Evolutionary conservation across 1,140 invertebrate genomes (phyloP).

Genomic region (Leptopilina boulardi): DNA sequence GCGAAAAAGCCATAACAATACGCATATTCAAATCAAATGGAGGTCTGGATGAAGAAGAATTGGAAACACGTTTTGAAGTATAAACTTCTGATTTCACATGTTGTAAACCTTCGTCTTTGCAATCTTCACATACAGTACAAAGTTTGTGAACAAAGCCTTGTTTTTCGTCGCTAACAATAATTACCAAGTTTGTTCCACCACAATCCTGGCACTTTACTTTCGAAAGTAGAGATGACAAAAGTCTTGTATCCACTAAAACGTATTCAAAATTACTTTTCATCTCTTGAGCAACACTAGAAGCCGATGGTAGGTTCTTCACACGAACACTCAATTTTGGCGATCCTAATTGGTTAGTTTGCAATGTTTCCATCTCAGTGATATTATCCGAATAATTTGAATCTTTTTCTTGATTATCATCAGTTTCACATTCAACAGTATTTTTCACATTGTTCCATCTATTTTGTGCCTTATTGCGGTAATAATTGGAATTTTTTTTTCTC

Average conservation of each 20-base stretch:
- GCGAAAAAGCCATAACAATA: slow-evolving; percentile 36
- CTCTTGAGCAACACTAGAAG: neutral
- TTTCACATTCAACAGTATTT: no score
- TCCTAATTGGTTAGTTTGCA: no score
- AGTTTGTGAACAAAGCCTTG: neutral
- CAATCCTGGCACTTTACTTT: neutral
- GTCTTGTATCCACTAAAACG: neutral
- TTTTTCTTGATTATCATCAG: no score
- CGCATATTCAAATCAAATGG: neutral
- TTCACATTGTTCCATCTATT: no score
- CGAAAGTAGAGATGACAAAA: neutral
- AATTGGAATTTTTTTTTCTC: no score
- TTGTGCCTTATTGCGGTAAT: no score
- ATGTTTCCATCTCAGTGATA: no score
- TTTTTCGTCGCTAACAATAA: neutral
- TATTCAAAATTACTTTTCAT: neutral
- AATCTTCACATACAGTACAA: neutral
- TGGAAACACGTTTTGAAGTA: slow-evolving; percentile 38
- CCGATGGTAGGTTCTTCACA: no score
- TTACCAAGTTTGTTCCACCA: neutral
- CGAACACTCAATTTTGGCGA: no score
- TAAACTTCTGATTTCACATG: slow-evolving; percentile 21
- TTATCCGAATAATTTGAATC: no score
- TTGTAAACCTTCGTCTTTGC: neutral
- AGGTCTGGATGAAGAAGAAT: slow-evolving; percentile 11